Conservation (phyloP, 2,113 vertebrate species). For the Megaceryle torquata region DNA sequence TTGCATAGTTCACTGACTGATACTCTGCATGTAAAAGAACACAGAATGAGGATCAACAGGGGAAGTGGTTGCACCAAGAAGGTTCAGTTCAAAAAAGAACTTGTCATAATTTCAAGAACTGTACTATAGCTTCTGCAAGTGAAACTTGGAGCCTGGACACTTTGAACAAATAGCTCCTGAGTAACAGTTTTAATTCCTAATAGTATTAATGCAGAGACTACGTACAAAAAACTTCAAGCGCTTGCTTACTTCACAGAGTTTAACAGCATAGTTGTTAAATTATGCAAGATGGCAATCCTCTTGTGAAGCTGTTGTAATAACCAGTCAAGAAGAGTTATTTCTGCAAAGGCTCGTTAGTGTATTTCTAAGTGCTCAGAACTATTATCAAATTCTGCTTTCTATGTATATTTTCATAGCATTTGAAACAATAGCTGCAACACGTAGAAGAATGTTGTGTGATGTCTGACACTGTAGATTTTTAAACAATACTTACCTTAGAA, state of each 20-base stretch:
- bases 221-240: background rate
- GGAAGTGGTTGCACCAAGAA: background rate
- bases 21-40: background rate
- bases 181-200: background rate
- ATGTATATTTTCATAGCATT: background rate
- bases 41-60: background rate
- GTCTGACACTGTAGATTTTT: background rate
- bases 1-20: background rate
- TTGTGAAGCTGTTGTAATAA: background rate
- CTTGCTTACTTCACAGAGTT: conserved; percentile 8
- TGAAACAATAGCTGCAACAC: background rate
- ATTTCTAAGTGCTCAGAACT: background rate
- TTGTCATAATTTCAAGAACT: background rate
- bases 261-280: background rate
- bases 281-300: conserved; percentile 25
- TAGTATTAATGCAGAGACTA: background rate
- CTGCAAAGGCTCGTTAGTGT: background rate
- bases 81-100: background rate
- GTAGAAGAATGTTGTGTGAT: background rate
- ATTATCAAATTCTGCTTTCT: background rate
- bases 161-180: background rate
- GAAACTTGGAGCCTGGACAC: background rate
- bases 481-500: background rate
- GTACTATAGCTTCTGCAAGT: background rate
- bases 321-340: conserved; percentile 31